These are phyloP conservation scores for Pogonus chalceus DNA, from an alignment of 1,140 invertebrate genomes.

Conservation along the genomic window DNA sequence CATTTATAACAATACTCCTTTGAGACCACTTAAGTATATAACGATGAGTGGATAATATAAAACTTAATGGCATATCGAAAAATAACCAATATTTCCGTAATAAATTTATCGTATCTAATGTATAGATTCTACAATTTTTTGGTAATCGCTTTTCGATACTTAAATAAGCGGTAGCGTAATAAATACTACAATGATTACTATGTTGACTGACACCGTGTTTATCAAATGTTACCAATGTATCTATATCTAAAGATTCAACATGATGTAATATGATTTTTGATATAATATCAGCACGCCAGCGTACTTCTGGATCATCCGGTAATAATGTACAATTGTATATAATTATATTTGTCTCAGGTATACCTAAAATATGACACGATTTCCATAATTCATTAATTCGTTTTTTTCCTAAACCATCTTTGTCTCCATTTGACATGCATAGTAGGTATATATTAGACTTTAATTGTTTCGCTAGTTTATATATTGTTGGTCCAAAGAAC, in stretches of 20 bases:
- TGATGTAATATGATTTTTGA: constrained; percentile 60
- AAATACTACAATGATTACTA: constrained; percentile 77
- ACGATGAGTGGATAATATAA: constrained; percentile 53
- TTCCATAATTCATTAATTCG: constrained; percentile 69
- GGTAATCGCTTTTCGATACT: constrained; percentile 65
- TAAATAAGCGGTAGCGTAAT: constrained; percentile 65
- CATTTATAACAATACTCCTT: constrained; percentile 48
- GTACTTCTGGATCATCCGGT: constrained; percentile 59
- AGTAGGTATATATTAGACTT: constrained; percentile 58
- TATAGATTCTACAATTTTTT: constrained; percentile 68
- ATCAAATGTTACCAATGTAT: constrained; percentile 87
- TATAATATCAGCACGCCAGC: constrained; percentile 67
- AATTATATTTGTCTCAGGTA: constrained; percentile 62
- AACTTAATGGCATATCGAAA: constrained; percentile 71
- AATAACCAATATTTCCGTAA: constrained; percentile 78
- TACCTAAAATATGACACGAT: constrained; percentile 68
- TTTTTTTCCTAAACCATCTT: constrained; percentile 52
- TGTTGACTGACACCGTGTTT: constrained; percentile 81
- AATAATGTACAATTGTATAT: constrained; percentile 59
- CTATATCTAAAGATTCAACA: constrained; percentile 63
- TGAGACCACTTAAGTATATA: constrained; percentile 49
- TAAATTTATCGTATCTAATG: constrained; percentile 73
- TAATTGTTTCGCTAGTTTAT: constrained; percentile 52
- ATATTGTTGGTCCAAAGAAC: constrained; percentile 92
- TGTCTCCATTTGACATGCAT: constrained; percentile 76